phyloP scores from a whole-genome alignment of 2,797 vertebrate species.

The Ataeniobius toweri region DNA sequence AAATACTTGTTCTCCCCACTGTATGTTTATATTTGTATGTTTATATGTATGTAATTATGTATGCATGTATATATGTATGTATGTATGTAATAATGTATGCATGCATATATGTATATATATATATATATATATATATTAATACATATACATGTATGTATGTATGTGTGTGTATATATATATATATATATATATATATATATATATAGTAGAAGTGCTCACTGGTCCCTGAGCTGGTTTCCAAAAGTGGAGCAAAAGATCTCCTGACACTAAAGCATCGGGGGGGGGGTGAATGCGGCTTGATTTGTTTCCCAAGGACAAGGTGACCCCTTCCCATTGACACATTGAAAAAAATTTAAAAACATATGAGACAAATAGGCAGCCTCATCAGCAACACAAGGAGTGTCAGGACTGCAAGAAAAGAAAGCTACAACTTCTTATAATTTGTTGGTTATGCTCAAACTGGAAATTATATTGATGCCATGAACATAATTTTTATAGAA shows the following conservation, averaged over 20 bases:
- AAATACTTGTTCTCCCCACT: no score
- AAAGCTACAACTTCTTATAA: no score
- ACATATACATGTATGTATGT: no score
- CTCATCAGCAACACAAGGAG: constrained; percentile 33
- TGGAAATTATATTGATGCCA: not conserved
- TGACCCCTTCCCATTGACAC: constrained; percentile 51
- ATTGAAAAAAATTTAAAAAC: constrained; percentile 53
- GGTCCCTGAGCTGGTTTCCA: constrained; percentile 68
- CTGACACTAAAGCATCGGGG: constrained; percentile 37
- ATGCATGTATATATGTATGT: no score
- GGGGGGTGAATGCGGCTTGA: constrained; percentile 47
- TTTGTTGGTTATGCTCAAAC: not conserved
- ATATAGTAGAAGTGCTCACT: constrained; percentile 43
- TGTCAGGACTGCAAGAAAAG: not conserved
- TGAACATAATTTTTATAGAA: not conserved
- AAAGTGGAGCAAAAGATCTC: constrained; percentile 73
- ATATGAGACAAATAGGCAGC: constrained; percentile 53
- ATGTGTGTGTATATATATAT: not conserved
- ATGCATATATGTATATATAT: no score
- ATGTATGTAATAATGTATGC: no score
- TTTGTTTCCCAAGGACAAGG: constrained; percentile 72
- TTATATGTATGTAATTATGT: no score
- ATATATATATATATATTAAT: no score
- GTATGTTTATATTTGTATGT: no score
- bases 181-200: not conserved